Base-by-base conservation (phyloP, 1,140 invertebrate species). In the Euura saliciscinereae region DNA sequence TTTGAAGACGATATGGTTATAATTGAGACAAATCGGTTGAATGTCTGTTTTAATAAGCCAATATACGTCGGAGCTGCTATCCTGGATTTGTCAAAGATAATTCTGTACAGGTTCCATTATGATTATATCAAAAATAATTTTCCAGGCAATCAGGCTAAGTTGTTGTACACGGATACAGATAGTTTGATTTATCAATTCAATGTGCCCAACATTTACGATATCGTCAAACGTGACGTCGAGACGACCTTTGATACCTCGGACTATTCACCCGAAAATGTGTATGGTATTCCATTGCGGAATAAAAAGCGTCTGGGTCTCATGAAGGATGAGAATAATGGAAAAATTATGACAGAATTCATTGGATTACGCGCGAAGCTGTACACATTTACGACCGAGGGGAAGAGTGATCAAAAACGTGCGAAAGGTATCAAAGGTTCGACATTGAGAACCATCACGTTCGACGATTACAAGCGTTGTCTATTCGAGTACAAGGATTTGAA, bases 281-380 rank as follows among this genome's bases (percentile, higher is more conserved):
- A 28, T 28, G 28, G 28, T 28, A 28, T 28, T 28, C 28, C 28
- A 28, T 28, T 28, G 28, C 28, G 28, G 28, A 28, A 28, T 28
- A 28, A 28, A 1, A 28, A 28, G 28, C 28, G 28, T 1, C 28
- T 28, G 5, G 87, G 88, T 6, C 84, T 86, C 79, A 84, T 89
- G 75, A 90, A 89, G 79, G 87, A 89, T 81, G 88, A 90, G 79
- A 78, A 78, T 28, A 81, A 80, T 74, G 84, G 84, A 6, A 71
- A 71, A 73, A 77, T 83, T 46, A 80, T 89, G 70, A 74, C 68
- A 7, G 79, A 85, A 76, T 89, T 83, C 80, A 72, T 85, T 66
- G 85, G 84, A 8, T 70, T 88, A 68, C 74, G 80, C 68, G 73
- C 83, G 28, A 90, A 89, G 79, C 80, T 86, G 74, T 88, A 88